Evolutionary conservation across 2,888 invertebrate genomes (phyloP).

Genomic region (Drosophila buzzatii): DNA sequence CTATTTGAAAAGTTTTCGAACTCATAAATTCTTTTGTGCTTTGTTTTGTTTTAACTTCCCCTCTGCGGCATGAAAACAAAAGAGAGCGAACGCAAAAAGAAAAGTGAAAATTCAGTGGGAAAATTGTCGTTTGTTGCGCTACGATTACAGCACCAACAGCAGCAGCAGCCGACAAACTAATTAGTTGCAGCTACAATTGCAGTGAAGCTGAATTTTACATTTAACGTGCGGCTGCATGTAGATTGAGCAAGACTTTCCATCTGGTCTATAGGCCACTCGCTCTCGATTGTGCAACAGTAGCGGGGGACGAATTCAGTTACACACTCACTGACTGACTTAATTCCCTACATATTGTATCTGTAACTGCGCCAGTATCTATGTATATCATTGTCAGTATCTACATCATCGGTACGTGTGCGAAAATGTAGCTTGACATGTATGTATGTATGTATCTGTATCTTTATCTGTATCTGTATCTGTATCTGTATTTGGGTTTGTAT

Average conservation of each 20-base stretch:
- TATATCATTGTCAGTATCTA: background rate
- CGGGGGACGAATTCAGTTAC: constrained; percentile 74
- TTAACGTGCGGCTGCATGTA: constrained; percentile 34
- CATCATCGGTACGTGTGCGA: constrained; percentile 4
- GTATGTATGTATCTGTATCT: background rate
- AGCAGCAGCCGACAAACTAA: constrained; percentile 62
- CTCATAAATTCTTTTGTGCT: constrained; percentile 75
- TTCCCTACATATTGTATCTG: constrained; percentile 71
- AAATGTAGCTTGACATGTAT: background rate
- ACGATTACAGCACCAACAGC: constrained; percentile 64
- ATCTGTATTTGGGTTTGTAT: background rate
- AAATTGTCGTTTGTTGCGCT: constrained; percentile 69
- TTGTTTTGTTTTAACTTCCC: constrained; percentile 57
- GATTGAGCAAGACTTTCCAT: constrained; percentile 68
- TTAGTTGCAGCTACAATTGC: constrained; percentile 76
- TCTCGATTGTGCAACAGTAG: constrained; percentile 69
- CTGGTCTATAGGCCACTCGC: constrained; percentile 23
- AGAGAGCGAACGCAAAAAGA: constrained; percentile 32
- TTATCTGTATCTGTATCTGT: background rate
- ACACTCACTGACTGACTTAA: constrained; percentile 76
- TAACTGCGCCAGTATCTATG: background rate
- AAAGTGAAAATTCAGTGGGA: constrained; percentile 79
- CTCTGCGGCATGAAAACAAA: constrained; percentile 43
- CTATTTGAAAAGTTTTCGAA: constrained; percentile 68
- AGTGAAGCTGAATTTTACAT: constrained; percentile 66